Base-by-base conservation (phyloP, 1,140 invertebrate genomes). In the Pseudoatta argentina region DNA sequence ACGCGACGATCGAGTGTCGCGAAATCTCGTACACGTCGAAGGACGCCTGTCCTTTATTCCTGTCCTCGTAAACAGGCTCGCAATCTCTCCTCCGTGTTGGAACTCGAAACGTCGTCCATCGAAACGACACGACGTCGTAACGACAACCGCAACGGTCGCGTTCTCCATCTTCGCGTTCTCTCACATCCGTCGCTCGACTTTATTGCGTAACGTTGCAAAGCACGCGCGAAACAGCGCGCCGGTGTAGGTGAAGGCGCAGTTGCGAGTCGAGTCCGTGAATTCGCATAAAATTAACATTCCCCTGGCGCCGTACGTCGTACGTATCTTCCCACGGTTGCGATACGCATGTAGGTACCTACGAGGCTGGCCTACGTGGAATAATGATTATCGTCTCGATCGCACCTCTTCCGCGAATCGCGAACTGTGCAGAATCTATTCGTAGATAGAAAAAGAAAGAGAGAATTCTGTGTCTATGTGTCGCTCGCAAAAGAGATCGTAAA, bases 201-300 rank as follows among this genome's bases (percentile, higher is more conserved):
- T 91, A 91, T 91, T 89, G 86, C 87, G 90, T 86, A 91, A 91
- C 34, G 83, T 75, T 82, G 64, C 75, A n/a, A 77, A 48, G 83
- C 55, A 76, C 51, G 83, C 48, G 44, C 53, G 75, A 12, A 57
- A 63, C 83, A 57, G 24, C 61, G 75, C 21, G 30, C 7, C 67
- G 78, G 53, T 72, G 30, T 59, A 72, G 78, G 34, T 82, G 79
- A 82, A 75, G 69, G 63, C 61, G 27, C 61, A 53, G 57, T n/a
- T 30, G 30, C 59, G 61, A 83, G 39, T 3, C 67, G 69, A 69
- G 78, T 53, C 27, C 21, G 64, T 64, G 73, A 87, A 90, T 91
- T 90, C 87, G 90, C 91, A 92, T 92, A 92, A 91, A 90, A 92
- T 92, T 89, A 92, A 87, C 91, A 92, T 92, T 92, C 90, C 48